phyloP scores from a whole-genome alignment of 1,140 invertebrate genomes.

The Hyles vespertilio region DNA sequence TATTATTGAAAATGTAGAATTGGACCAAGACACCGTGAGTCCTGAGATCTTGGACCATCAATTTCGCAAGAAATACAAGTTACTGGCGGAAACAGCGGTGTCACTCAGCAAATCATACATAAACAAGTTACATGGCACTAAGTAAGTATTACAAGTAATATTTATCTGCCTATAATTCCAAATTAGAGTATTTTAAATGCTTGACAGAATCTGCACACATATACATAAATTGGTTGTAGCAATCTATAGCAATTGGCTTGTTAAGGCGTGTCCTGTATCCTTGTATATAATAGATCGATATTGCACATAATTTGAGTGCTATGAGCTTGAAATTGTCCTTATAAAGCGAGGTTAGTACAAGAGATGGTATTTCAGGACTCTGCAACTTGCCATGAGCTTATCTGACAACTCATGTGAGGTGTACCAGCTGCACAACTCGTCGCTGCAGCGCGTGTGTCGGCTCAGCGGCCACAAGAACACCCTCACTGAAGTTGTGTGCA shows the following conservation, averaged over 20 bases:
- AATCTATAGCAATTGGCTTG: no score
- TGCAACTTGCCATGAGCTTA: slow-evolving; percentile 51
- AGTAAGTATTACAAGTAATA: slow-evolving; percentile 39
- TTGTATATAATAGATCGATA: no score
- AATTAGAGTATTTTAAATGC: no score
- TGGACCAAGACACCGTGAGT: slow-evolving; percentile 51
- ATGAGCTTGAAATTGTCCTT: no score
- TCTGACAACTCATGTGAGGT: slow-evolving; percentile 56
- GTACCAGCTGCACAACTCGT: slow-evolving; percentile 50
- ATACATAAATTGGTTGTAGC: no score
- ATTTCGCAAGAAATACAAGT: slow-evolving; percentile 52
- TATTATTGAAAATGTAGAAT: slow-evolving; percentile 53
- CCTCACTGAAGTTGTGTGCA: slow-evolving; percentile 79
- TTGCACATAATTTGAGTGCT: no score
- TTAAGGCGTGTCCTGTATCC: no score
- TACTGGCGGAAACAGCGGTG: slow-evolving; percentile 50
- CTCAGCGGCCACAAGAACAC: slow-evolving; percentile 64
- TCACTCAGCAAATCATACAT: slow-evolving; percentile 55
- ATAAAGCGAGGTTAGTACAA: neutral
- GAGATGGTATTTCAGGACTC: slow-evolving; percentile 34
- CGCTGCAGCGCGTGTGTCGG: slow-evolving; percentile 43
- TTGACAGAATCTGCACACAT: no score
- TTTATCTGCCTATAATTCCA: no score
- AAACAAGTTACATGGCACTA: slow-evolving; percentile 51
- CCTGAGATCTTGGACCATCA: slow-evolving; percentile 41